Base-by-base conservation (phyloP, 2,797 vertebrate genomes). In the Falco berigora region DNA sequence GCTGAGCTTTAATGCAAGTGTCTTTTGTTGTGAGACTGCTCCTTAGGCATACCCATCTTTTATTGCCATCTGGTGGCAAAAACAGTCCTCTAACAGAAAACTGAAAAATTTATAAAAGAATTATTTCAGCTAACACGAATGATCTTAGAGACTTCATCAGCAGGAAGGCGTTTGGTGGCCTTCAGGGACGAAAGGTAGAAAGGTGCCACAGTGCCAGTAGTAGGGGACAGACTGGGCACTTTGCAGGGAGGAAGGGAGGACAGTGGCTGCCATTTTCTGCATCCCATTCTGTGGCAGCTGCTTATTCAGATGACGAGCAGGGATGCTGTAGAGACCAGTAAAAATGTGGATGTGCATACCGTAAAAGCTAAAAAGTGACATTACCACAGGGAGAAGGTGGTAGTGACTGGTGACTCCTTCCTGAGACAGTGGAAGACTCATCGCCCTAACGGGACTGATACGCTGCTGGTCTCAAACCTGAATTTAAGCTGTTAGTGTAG, bases 11-110 rank as follows among this genome's bases (percentile, higher is more conserved):
- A 95, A 58, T 62, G 15, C 18, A 36, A 32, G 22, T 83, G 40
- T 40, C 0, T 0, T 71, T 14, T 84, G 24, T 59, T 86, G 13
- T 34, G 47, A 79, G 69, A 21, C 10, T 75, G 0, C 4, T 94
- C 16, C 50, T 83, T 23, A 63, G 4, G 2, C 40, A 40, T 12
- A 59, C 19, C 24, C 88, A 71, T 94, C 90, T 92, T 92, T 59
- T 96, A 69, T 95, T 96, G 95, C 94, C 96, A 95, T 69, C 96
- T 97, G 91, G 87, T 95, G 95, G 95, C 69, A 79, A 79, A 94
- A 90, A 0, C 30, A 66, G 18, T 63, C 47, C 38, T 63, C 10
- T 58, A n/a, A 62, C 30, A 89, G 73, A 64, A 86, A 58, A 50
- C 11, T 12, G 11, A 36, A 62, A 81, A 25, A 14, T 1, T 9